phyloP scores from a whole-genome alignment of 2,888 invertebrate species.

The Horisme vitalbata region DNA sequence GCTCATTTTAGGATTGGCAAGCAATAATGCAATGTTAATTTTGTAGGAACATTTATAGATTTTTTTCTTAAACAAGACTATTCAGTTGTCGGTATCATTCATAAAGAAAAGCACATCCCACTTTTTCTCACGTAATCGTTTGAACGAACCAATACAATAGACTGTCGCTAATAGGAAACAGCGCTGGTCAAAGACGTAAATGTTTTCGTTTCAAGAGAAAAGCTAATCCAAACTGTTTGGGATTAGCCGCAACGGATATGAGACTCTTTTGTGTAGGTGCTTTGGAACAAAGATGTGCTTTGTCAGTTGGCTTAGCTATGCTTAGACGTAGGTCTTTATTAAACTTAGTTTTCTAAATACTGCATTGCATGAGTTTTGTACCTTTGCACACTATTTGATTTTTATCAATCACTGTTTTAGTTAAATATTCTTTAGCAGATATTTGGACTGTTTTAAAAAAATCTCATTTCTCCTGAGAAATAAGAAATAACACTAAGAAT shows the following conservation, averaged over 20 bases:
- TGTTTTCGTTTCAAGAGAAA: conserved; percentile 33
- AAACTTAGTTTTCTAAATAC: too few relatives aligned
- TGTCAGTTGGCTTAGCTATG: conserved; percentile 4
- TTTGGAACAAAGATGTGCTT: conserved; percentile 11
- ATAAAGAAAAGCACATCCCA: conserved; percentile 3
- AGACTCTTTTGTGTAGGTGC: conserved; percentile 29
- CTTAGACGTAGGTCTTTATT: neutral
- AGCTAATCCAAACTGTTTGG: conserved; percentile 39
- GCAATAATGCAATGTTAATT: too few relatives aligned
- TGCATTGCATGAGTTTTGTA: too few relatives aligned
- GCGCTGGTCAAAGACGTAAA: conserved; percentile 20
- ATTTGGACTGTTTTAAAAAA: too few relatives aligned
- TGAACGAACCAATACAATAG: conserved; percentile 13
- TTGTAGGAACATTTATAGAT: too few relatives aligned
- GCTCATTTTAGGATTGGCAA: too few relatives aligned
- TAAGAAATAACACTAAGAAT: too few relatives aligned
- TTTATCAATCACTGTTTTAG: too few relatives aligned
- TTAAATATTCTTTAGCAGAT: too few relatives aligned
- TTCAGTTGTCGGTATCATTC: neutral
- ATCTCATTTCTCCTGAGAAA: too few relatives aligned
- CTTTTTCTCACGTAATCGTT: conserved; percentile 12
- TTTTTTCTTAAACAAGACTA: too few relatives aligned
- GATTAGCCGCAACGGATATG: conserved; percentile 45
- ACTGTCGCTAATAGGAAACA: conserved; percentile 19
- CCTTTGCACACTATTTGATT: too few relatives aligned